Percentiles rank a stretch among this genome's conserved stretches.
Conservation (phyloP, 2,888 invertebrate genomes). For the Abscondita cerata region DNA sequence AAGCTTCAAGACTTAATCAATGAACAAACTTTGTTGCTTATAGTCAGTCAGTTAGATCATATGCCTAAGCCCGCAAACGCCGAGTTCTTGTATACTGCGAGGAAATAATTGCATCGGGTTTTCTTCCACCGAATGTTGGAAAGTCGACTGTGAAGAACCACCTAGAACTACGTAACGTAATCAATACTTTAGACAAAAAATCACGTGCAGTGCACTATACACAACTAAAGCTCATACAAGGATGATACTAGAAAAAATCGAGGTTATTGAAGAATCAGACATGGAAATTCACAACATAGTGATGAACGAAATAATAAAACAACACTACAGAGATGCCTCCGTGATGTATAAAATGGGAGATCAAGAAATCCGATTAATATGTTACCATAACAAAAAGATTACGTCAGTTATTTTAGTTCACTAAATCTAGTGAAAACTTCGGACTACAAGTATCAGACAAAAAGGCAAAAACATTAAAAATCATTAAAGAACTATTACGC, state of each 20-base stretch:
- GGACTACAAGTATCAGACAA: slow-evolving; percentile 1
- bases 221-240: neutral
- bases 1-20: too few relatives aligned
- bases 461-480: neutral
- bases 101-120: too few relatives aligned
- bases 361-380: neutral
- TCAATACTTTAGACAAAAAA: too few relatives aligned
- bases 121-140: too few relatives aligned
- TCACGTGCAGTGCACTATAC: neutral
- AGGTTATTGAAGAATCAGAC: neutral
- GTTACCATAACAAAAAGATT: neutral
- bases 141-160: too few relatives aligned
- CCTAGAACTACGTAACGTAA: too few relatives aligned
- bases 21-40: too few relatives aligned
- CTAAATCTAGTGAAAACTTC: neutral
- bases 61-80: too few relatives aligned
- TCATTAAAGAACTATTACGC: too few relatives aligned
- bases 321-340: neutral
- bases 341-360: neutral
- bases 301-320: neutral
- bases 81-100: too few relatives aligned
- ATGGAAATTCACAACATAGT: neutral
- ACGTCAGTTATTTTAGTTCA: neutral
- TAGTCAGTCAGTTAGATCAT: too few relatives aligned
- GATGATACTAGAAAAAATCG: slow-evolving; percentile 3